These are phyloP conservation scores for Agonum fuliginosum DNA, from an alignment of 2,888 invertebrate species.

Conservation along the genomic window DNA sequence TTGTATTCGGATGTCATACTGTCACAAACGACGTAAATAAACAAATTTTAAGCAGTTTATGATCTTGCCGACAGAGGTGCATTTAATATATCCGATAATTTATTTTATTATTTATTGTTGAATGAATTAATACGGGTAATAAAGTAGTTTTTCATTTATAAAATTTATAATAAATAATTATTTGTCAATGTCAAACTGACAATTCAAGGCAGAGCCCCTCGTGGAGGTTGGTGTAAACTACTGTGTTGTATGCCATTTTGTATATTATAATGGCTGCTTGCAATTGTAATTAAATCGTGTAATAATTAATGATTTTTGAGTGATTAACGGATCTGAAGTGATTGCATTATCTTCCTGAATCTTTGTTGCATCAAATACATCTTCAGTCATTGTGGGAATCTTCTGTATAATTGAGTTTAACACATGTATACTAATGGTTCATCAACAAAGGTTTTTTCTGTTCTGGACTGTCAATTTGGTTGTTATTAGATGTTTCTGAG, in stretches of 20 bases:
- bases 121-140: too few species aligned
- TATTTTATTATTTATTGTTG: too few species aligned
- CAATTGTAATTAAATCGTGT: conserved; percentile 47
- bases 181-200: too few species aligned
- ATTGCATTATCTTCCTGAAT: background rate
- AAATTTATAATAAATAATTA: too few species aligned
- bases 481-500: background rate
- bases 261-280: conserved; percentile 52
- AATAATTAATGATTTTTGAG: conserved; percentile 58
- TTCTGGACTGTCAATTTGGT: conserved; percentile 3
- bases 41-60: background rate
- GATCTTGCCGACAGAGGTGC: background rate
- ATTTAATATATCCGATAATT: background rate
- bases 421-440: conserved; percentile 1
- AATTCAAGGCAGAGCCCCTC: conserved; percentile 13
- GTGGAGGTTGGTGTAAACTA: conserved; percentile 44
- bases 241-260: conserved; percentile 58
- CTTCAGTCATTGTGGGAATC: conserved; percentile 3
- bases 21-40: background rate
- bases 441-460: conserved; percentile 48
- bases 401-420: background rate
- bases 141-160: too few species aligned
- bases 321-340: conserved; percentile 36
- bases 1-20: conserved; percentile 65
- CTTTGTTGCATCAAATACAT: background rate